Conservation (phyloP, 2,113 vertebrate genomes). For the Perca schrenkii region DNA sequence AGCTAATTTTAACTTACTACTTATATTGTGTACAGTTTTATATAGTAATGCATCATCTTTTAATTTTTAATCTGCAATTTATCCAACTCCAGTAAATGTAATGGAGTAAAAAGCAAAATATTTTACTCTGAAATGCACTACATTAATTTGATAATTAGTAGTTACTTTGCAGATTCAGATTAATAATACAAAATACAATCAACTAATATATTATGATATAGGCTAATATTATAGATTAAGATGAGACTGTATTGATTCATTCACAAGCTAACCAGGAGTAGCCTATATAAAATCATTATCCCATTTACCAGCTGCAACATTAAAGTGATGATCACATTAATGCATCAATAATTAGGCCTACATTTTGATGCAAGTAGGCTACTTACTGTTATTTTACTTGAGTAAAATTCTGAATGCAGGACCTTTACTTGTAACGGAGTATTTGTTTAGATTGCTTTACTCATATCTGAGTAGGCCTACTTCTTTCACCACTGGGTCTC, state of each 20-base stretch:
- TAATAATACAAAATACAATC: background rate
- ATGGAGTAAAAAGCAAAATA: background rate
- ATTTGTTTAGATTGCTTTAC: background rate
- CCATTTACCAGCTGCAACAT: background rate
- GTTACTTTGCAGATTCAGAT: background rate
- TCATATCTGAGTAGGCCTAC: background rate
- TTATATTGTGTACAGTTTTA: background rate
- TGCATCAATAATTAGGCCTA: background rate
- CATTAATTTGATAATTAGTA: background rate
- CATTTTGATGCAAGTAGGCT: too few relatives aligned
- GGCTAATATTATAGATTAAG: background rate
- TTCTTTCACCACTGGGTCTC: background rate
- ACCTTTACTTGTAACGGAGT: background rate
- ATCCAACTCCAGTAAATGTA: background rate
- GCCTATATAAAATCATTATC: too few relatives aligned
- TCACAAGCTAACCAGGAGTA: too few relatives aligned
- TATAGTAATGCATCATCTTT: background rate
- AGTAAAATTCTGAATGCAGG: background rate
- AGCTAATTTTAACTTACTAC: background rate
- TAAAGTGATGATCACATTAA: background rate
- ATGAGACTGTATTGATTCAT: too few relatives aligned
- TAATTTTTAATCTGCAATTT: background rate
- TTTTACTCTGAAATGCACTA: background rate
- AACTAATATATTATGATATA: background rate
- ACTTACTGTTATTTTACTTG: background rate